Percentiles rank a stretch among this genome's conserved stretches.
Conservation (phyloP, 2,797 vertebrate species). For the Potorous gilbertii region DNA sequence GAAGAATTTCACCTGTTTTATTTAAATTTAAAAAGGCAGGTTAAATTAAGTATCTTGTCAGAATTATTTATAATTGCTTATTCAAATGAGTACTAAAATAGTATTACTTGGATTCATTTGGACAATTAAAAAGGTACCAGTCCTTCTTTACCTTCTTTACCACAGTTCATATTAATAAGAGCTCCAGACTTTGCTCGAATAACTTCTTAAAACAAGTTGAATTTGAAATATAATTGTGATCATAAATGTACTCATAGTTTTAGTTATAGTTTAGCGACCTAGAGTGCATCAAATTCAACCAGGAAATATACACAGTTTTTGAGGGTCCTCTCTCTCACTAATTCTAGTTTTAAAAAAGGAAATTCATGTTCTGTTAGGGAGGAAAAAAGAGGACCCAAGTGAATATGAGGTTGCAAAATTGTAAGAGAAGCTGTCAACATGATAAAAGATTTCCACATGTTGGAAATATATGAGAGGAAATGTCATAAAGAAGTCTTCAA, state of each 20-base stretch:
- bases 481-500: not conserved
- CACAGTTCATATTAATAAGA: not conserved
- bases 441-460: constrained; percentile 32
- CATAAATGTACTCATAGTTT: constrained; percentile 52
- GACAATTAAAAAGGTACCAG: constrained; percentile 17
- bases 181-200: not conserved
- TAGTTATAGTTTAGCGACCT: constrained; percentile 30
- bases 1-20: constrained; percentile 20
- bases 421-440: constrained; percentile 40
- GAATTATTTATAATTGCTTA: constrained; percentile 12
- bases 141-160: not conserved
- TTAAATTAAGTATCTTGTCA: not conserved
- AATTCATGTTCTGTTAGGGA: constrained; percentile 78
- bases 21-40: constrained; percentile 37
- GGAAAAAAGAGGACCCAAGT: constrained; percentile 71
- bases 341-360: constrained; percentile 71
- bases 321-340: constrained; percentile 70
- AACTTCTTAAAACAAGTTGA: constrained; percentile 29
- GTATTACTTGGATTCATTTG: constrained; percentile 18
- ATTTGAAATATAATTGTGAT: constrained; percentile 39
- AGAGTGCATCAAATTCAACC: constrained; percentile 59
- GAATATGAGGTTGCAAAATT: constrained; percentile 47
- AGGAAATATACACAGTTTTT: constrained; percentile 63
- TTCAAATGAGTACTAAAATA: constrained; percentile 2
- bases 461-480: constrained; percentile 47